Base-by-base conservation (phyloP, 2,888 invertebrate species). In the Spilarctia lutea region DNA sequence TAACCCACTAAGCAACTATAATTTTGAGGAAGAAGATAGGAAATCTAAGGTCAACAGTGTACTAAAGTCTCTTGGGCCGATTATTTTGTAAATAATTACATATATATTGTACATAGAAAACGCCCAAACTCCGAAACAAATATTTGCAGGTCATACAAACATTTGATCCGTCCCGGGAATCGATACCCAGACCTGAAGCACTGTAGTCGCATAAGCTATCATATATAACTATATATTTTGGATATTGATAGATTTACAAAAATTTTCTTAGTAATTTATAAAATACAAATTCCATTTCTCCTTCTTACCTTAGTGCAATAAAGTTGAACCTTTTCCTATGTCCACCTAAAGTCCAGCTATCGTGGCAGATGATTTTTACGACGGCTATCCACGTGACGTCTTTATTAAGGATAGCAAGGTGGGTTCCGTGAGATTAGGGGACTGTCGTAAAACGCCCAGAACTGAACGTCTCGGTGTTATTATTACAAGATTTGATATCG, bases 391-490 rank as follows among this genome's bases (percentile, higher is more conserved):
- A 90, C 89, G 91, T 90, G 92, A 88, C 91, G 90, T 87, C 90
- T 91, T 85, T 92, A 93, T 92, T 91, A 93, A 90, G 88, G 77
- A 84, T 84, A 86, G 86, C 86, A 90, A 92, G 91, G 93, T 92
- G 90, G 90, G 89, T 87, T 79, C 87, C 84, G 79, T 83, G 73
- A 89, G 91, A 92, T 93, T 89, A 91, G 91, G 90, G 88, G 71
- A 82, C 85, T 83, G 80, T 92, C 92, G 89, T 93, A 93, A 93
- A 93, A 87, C 89, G 88, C 89, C 88, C 88, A 88, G 91, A 85
- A 88, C 83, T 85, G 88, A 88, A 87, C 83, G 87, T 77, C 78
- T 81, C 74, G 72, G 60, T 80, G 76, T 80, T 85, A 82, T 81
- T 78, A 81, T 76, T 78, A 79, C 78, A 67, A 77, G 78, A 76